Evolutionary conservation across 2,113 vertebrate species (phyloP), one percentile per base, ranked within the genome.

Genomic region (Orcinus orca): DNA sequence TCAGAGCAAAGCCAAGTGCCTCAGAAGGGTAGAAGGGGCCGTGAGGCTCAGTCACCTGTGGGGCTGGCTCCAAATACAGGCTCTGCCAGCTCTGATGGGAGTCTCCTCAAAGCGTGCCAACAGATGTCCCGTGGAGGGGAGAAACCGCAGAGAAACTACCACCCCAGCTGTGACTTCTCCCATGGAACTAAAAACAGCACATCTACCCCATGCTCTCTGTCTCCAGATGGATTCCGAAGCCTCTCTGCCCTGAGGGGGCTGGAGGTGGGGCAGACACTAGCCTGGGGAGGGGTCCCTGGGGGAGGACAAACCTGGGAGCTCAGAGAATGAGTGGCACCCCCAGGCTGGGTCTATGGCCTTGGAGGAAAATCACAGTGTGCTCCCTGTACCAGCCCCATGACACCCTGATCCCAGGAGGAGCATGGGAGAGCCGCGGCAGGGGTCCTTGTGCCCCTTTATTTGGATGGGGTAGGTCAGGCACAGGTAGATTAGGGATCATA

Each of bases 131-230:
- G 5, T n/a, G 1, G 23, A 77, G 90, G 81, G 87, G 62, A 95
- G 63, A 95, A 80, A 89, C 1, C 38, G 63, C 92, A 60, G 38
- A 80, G 70, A 95, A 91, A 95, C 86, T 86, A 92, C 93, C 88
- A 77, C 88, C 85, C 77, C 67, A 60, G 77, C 81, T 97, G 92
- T 94, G 96, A 93, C 50, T 93, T 97, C 92, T 85, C 97, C 96
- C 95, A 95, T 25, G 3, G 85, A 90, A 79, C 96, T 95, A 97
- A 97, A 97, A 88, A 58, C 84, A 93, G 95, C 73, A 25, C 47
- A 11, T 82, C 85, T 53, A 4, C 62, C 88, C 97, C 85, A 94
- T 47, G 23, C 94, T 50, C n/a, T 79, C 79, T 80, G 58, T 15
- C 76, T 88, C 80, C 94, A 96, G 92, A 94, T 88, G 92, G 95